A percentile compares a stretch with the other conserved stretches of the same genome.
phyloP scores from a whole-genome alignment of 2,113 vertebrate genomes.

The Halichoerus grypus region DNA sequence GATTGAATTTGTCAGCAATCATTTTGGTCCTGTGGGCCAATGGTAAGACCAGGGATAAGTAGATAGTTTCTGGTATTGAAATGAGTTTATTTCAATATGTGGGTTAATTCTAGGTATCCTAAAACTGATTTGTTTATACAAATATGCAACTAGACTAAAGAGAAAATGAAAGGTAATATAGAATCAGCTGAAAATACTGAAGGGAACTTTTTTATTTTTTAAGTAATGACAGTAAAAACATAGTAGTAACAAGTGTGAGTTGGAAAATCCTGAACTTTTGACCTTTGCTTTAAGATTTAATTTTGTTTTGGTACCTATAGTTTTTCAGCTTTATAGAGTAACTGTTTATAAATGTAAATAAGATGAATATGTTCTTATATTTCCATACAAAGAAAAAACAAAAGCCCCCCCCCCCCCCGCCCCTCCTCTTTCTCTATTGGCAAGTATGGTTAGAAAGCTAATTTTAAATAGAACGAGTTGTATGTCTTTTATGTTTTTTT shows the following conservation, averaged over 20 bases:
- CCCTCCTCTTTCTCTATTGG: neutral
- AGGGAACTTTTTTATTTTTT: conserved; percentile 6
- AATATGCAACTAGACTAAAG: neutral
- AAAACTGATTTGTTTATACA: conserved; percentile 39
- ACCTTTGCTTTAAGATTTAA: conserved; percentile 43
- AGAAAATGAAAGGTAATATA: neutral
- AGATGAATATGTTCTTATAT: conserved; percentile 3
- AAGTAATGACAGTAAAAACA: neutral
- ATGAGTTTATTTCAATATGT: conserved; percentile 22
- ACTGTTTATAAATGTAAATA: neutral
- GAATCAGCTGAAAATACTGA: neutral
- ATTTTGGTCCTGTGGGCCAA: conserved; percentile 32
- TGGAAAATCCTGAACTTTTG: conserved; percentile 57
- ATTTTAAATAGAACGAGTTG: conserved; percentile 52
- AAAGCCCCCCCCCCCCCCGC: neutral
- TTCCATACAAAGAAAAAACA: neutral
- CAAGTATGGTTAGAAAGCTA: neutral
- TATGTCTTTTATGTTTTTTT: conserved; percentile 36
- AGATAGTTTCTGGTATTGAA: conserved; percentile 54
- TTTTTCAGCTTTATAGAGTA: conserved; percentile 38
- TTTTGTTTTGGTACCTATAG: conserved; percentile 36
- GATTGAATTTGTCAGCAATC: conserved; percentile 16
- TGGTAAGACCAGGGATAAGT: conserved; percentile 16
- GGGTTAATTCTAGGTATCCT: conserved; percentile 20
- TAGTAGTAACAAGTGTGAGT: neutral